Evolutionary conservation across 2,888 invertebrate genomes (phyloP), one percentile per base, ranked within the genome.

Genomic region (Bursaphelenchus okinawaensis): DNA sequence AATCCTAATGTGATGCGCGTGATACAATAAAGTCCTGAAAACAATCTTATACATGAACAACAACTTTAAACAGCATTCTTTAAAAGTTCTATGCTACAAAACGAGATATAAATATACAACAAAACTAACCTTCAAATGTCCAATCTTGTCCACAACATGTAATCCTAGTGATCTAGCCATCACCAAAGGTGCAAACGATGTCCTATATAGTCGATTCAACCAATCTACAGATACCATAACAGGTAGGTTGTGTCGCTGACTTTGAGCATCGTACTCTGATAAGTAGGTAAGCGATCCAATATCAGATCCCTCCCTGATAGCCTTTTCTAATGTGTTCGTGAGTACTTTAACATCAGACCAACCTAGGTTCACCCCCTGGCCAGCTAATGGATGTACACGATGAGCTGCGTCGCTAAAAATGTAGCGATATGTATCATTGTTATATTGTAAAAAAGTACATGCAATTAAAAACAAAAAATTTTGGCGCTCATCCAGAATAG

Each of bases 331-430:
- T 16, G 88, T 83, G 56, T 88, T 85, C 0, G 88, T 87, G n/a
- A 98, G 86, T 71, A 88, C 87, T 28, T 87, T 85, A 0, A 93
- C 89, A 85, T 99, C 98, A 7, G 92, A 92, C 83, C 96, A 93
- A 1, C 98, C 98, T 54, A 98, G 86, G 86, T 99, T 99, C 0
- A 95, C 92, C 7, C 98, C 98, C 85, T 95, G 95, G 0, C 96
- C 96, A 40, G 96, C 96, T 72, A 98, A 84, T 0, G 96, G 96
- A 85, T 98, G 96, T 22, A 96, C 88, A 72, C 93, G 87, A 77
- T 88, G 87, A 9, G 87, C 87, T 27, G 87, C 86, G 83, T 87
- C 87, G 9, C 85, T 95, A 90, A 90, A 52, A 69, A 59, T 63
- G 19, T 20, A 12, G 63, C 27, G 52, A 23, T 31, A 23, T n/a